Conservation (phyloP, 1,140 invertebrate species). For the Kradibia gibbosae region DNA sequence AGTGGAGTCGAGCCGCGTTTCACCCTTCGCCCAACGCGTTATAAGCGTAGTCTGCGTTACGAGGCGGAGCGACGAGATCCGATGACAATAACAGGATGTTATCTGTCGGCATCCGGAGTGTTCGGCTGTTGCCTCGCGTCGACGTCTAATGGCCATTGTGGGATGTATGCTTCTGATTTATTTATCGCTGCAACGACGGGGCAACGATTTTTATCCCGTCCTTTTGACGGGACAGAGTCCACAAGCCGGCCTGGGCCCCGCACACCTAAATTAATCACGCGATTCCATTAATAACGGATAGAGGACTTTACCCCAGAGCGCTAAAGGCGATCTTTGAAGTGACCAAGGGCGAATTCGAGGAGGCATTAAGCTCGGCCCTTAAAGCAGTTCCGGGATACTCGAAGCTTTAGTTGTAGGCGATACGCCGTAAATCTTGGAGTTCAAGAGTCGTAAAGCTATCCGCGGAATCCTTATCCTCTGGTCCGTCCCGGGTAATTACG, state of each 20-base stretch:
- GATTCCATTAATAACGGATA: slow-evolving; percentile 41
- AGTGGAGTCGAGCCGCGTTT: neutral
- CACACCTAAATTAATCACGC: slow-evolving; percentile 30
- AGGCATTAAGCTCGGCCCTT: slow-evolving; percentile 31
- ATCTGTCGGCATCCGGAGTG: slow-evolving; percentile 28
- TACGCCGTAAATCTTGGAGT: slow-evolving; percentile 66
- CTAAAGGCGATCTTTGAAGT: slow-evolving; percentile 37
- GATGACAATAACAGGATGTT: slow-evolving; percentile 26
- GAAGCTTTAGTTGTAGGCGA: slow-evolving; percentile 58
- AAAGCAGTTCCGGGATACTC: slow-evolving; percentile 42
- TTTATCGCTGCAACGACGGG: neutral
- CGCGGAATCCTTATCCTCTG: slow-evolving; percentile 59
- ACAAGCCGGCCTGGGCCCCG: neutral
- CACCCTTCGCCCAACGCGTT: neutral
- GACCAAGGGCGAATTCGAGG: slow-evolving; percentile 31
- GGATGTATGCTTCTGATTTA: neutral
- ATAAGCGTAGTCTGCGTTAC: neutral
- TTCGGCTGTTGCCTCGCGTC: slow-evolving; percentile 22
- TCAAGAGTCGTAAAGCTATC: slow-evolving; percentile 66
- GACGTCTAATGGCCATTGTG: slow-evolving; percentile 35
- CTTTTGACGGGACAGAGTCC: neutral
- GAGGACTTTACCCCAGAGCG: slow-evolving; percentile 18
- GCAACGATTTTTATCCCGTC: no score
- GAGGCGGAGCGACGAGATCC: slow-evolving; percentile 5
- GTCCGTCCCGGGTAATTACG: slow-evolving; percentile 63